These are phyloP conservation scores for Thoracochromis brauschi DNA, from an alignment of 2,113 vertebrate genomes.

Conservation along the genomic window DNA sequence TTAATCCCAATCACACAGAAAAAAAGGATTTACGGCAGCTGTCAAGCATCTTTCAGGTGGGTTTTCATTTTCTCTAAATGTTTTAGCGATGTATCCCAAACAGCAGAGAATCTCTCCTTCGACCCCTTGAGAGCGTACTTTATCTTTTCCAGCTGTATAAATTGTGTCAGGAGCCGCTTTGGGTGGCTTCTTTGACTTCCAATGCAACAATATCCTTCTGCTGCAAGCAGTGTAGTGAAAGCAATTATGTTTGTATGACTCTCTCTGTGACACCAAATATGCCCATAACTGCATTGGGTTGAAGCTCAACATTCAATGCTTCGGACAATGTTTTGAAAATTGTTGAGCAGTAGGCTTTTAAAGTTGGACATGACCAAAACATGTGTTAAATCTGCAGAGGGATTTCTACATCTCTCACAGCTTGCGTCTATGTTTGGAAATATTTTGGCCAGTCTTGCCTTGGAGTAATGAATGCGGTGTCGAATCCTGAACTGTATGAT, in stretches of 20 bases:
- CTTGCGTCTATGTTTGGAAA: no score
- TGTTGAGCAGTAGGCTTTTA: no score
- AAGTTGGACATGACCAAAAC: no score
- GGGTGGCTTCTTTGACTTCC: neutral
- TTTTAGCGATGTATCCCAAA: neutral
- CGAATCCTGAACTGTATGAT: no score
- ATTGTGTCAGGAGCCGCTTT: rapidly evolving
- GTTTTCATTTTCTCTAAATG: neutral
- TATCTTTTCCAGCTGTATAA: neutral
- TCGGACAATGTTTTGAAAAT: no score
- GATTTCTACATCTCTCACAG: rapidly evolving
- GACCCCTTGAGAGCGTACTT: neutral
- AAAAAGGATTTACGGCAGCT: neutral
- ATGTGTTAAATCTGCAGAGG: no score
- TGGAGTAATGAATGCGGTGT: rapidly evolving
- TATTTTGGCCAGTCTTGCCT: no score
- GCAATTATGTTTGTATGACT: rapidly evolving
- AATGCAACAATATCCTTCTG: neutral
- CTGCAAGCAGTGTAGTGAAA: no score
- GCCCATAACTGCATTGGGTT: rapidly evolving
- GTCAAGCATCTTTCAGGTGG: neutral
- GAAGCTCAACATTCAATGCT: no score
- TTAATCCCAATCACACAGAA: neutral
- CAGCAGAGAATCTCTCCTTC: neutral
- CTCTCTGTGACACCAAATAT: rapidly evolving